Conservation (phyloP, 53 echinoderm and acorn worm species). For the Pentamera pediparva region DNA sequence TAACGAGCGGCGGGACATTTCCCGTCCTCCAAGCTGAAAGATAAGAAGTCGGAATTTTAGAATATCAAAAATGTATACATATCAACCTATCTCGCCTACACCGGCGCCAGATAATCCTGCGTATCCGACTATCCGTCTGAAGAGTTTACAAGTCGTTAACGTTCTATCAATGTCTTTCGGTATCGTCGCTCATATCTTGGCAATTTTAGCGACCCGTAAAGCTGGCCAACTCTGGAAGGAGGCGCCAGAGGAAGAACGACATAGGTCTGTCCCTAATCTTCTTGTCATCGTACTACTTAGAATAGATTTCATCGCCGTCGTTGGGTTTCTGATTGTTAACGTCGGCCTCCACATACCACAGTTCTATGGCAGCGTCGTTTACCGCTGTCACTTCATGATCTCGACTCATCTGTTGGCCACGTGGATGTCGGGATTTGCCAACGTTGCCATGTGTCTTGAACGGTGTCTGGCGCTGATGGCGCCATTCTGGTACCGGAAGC, state of each 20-base stretch:
- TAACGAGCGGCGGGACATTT: too few relatives aligned
- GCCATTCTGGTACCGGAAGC: background rate
- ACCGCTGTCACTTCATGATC: constrained; percentile 43
- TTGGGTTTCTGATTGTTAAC: constrained; percentile 32
- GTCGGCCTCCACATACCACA: background rate
- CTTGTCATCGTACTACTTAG: constrained; percentile 31
- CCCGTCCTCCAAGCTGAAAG: too few relatives aligned
- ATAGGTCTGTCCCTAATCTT: constrained; percentile 27
- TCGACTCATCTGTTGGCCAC: constrained; percentile 47
- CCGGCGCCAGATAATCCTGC: too few relatives aligned
- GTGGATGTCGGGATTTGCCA: constrained; percentile 13
- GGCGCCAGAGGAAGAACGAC: background rate
- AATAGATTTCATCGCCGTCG: constrained; percentile 37
- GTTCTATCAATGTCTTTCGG: too few relatives aligned
- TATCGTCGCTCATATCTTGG: constrained; percentile 40
- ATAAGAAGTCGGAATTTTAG: too few relatives aligned
- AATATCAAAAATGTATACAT: too few relatives aligned
- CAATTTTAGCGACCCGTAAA: constrained; percentile 40
- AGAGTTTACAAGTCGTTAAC: too few relatives aligned
- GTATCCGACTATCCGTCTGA: too few relatives aligned
- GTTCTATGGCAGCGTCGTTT: background rate
- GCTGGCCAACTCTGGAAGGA: background rate
- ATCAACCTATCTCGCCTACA: too few relatives aligned
- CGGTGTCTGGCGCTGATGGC: background rate
- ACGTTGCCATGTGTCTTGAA: background rate